Evolutionary conservation across 2,113 vertebrate genomes (phyloP).

Genomic region (Acrocephalus arundinaceus): DNA sequence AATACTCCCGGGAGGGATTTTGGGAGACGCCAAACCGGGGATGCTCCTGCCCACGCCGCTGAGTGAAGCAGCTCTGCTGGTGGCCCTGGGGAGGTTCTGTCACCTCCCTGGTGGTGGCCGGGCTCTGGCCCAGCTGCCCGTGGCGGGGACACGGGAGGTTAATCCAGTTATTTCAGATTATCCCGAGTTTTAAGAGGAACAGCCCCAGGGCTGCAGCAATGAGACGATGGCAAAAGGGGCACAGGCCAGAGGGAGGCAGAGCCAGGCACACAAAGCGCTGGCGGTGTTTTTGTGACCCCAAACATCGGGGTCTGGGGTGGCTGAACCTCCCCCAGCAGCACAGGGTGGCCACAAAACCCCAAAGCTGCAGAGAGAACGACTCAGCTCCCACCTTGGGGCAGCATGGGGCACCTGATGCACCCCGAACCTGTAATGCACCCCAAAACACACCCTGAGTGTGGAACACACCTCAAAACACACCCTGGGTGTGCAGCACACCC

Average conservation of each 20-base stretch:
- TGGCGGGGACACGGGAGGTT: background rate
- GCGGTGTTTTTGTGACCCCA: fast-evolving
- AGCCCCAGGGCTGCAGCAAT: background rate
- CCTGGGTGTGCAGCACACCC: fast-evolving
- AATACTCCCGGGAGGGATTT: background rate
- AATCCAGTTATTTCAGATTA: constrained; percentile 59
- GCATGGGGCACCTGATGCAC: background rate
- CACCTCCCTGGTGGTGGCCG: background rate
- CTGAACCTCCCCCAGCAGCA: fast-evolving
- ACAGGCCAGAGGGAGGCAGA: background rate
- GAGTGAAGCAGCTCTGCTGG: background rate
- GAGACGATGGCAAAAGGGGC: background rate
- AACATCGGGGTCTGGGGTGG: fast-evolving
- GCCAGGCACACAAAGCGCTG: background rate
- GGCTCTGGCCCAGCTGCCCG: background rate
- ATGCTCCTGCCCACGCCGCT: background rate
- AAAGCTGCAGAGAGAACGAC: background rate
- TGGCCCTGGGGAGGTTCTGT: background rate
- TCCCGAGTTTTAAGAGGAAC: background rate
- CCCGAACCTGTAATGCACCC: fast-evolving
- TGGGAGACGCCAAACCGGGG: background rate
- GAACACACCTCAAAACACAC: background rate
- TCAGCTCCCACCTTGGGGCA: background rate
- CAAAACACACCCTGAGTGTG: fast-evolving
- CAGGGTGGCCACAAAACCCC: background rate